Conservation (phyloP, 2,888 invertebrate species). For the Tenodera sinensis region DNA sequence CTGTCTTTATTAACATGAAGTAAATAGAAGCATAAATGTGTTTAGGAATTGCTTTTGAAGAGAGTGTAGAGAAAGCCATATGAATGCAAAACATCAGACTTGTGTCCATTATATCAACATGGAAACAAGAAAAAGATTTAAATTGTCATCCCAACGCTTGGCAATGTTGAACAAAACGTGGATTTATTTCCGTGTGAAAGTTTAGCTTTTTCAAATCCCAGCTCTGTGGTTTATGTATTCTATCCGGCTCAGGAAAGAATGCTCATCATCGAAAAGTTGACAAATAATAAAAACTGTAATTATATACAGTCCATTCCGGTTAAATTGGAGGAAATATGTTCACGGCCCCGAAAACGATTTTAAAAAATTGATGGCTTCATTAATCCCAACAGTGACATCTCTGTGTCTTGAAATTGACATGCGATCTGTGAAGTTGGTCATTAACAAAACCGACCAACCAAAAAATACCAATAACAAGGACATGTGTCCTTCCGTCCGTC, state of each 20-base stretch:
- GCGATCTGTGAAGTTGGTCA: background rate
- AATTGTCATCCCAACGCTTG: too few species aligned
- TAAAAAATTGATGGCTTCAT: background rate
- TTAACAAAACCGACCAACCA: background rate
- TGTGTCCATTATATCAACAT: too few species aligned
- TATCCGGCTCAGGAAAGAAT: background rate
- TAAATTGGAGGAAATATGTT: background rate
- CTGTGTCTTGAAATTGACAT: background rate
- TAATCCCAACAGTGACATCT: background rate
- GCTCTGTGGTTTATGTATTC: background rate
- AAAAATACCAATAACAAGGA: background rate
- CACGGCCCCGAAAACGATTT: background rate
- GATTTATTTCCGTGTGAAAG: background rate
- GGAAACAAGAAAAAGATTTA: too few species aligned
- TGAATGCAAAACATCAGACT: too few species aligned
- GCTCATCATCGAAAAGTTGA: background rate
- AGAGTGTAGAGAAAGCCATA: too few species aligned
- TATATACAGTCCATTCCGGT: background rate
- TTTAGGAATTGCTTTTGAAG: too few species aligned
- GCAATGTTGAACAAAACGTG: background rate
- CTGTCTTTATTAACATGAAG: too few species aligned
- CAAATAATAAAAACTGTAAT: background rate
- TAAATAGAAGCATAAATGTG: too few species aligned
- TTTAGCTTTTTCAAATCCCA: background rate
- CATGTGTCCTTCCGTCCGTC: background rate